phyloP scores from a whole-genome alignment of 2,888 invertebrate genomes.

The Mythimna loreyi region DNA sequence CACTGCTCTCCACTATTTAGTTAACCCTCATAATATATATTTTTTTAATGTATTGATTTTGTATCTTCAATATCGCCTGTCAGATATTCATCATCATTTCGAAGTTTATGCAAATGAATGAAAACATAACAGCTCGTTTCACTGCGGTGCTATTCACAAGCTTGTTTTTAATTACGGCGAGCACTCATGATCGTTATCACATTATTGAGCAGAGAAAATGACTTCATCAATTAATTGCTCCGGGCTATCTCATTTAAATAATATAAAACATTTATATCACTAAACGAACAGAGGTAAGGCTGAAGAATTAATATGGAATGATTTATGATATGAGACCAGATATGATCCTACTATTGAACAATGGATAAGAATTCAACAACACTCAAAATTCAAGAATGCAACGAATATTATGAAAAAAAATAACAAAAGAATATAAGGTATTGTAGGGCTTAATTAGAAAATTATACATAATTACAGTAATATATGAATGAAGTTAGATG shows the following conservation, averaged over 20 bases:
- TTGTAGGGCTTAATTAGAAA: neutral
- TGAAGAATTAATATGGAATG: neutral
- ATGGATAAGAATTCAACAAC: no score
- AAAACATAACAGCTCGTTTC: constrained; percentile 19
- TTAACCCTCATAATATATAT: neutral
- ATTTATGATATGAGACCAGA: constrained; percentile 11
- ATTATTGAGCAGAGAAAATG: constrained; percentile 42
- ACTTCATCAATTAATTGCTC: constrained; percentile 38
- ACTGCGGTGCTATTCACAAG: constrained; percentile 27
- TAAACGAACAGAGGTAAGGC: constrained; percentile 11
- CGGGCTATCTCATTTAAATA: constrained; percentile 46
- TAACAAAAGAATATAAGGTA: neutral
- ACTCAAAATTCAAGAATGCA: no score
- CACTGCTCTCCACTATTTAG: no score
- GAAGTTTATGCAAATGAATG: constrained; percentile 29
- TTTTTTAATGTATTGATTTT: neutral
- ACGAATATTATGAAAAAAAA: neutral
- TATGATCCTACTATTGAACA: neutral
- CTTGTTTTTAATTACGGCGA: constrained; percentile 50
- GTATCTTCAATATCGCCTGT: neutral
- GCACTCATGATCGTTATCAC: constrained; percentile 39
- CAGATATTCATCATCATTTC: constrained; percentile 17
- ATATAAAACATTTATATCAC: constrained; percentile 33
- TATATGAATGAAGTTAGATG: neutral
- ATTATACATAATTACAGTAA: neutral